phyloP scores from a whole-genome alignment of 2,797 vertebrate species.

The Nyctalus aviator region DNA sequence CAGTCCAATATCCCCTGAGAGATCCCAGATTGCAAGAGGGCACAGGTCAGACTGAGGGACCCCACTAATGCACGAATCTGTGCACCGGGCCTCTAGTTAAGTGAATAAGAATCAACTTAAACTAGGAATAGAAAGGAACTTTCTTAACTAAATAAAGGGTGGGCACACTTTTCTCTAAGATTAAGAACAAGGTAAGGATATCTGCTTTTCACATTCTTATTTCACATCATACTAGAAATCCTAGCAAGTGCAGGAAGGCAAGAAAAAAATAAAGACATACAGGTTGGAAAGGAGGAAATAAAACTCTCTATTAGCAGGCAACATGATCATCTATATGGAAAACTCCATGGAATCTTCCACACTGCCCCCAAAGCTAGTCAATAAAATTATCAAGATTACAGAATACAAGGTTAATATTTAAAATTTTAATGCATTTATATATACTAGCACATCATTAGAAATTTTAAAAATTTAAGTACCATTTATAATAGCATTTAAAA shows the following conservation, averaged over 20 bases:
- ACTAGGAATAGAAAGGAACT: slow-evolving; percentile 2
- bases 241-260: neutral
- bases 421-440: neutral
- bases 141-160: neutral
- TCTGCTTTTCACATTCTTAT: neutral
- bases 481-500: slow-evolving; percentile 34
- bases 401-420: neutral
- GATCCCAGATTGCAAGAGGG: too few species aligned
- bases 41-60: too few species aligned
- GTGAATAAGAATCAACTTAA: slow-evolving; percentile 10
- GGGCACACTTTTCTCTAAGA: neutral
- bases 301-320: neutral
- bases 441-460: slow-evolving; percentile 13
- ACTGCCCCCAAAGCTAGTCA: neutral
- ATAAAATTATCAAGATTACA: neutral
- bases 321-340: neutral
- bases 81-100: neutral
- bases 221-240: neutral
- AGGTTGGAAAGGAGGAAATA: neutral
- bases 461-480: neutral
- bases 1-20: too few species aligned
- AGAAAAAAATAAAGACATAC: neutral
- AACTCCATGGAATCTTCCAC: neutral
- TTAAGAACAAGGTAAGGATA: neutral
- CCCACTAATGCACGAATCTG: too few species aligned